Percentiles rank a stretch among this genome's conserved stretches.
phyloP scores from a whole-genome alignment of 2,888 invertebrate species.

The Pediacus dermestoides region DNA sequence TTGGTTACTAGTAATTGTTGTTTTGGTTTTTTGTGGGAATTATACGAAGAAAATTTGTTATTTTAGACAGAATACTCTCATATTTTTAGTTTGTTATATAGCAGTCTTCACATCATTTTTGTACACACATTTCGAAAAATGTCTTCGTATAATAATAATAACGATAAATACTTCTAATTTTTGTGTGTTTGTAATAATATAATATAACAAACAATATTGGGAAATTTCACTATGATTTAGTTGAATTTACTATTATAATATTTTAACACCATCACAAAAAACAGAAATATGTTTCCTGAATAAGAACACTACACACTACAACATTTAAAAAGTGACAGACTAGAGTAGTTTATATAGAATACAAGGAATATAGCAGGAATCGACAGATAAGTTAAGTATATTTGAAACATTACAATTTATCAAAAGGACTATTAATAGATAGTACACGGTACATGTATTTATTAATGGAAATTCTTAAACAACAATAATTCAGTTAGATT shows the following conservation, averaged over 20 bases:
- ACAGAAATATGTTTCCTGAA: too few species aligned
- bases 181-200: too few species aligned
- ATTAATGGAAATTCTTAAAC: too few species aligned
- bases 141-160: constrained; percentile 5
- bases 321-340: constrained; percentile 37
- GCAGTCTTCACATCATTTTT: constrained; percentile 9
- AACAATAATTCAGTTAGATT: too few species aligned
- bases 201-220: too few species aligned
- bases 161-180: too few species aligned
- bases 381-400: constrained; percentile 1
- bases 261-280: too few species aligned
- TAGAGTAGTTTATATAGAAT: constrained; percentile 29
- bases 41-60: constrained; percentile 15
- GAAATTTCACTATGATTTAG: too few species aligned
- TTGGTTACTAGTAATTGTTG: background rate
- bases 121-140: constrained; percentile 5
- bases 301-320: constrained; percentile 28
- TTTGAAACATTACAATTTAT: too few species aligned
- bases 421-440: too few species aligned
- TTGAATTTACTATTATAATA: background rate
- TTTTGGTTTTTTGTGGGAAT: constrained; percentile 8
- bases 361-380: constrained; percentile 19
- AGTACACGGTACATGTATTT: too few species aligned
- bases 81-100: constrained; percentile 10
- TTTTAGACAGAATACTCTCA: background rate